A percentile compares a stretch with the other conserved stretches of the same genome.
phyloP scores from a whole-genome alignment of 1,140 invertebrate species.

The Akabosia matsudoensis region DNA sequence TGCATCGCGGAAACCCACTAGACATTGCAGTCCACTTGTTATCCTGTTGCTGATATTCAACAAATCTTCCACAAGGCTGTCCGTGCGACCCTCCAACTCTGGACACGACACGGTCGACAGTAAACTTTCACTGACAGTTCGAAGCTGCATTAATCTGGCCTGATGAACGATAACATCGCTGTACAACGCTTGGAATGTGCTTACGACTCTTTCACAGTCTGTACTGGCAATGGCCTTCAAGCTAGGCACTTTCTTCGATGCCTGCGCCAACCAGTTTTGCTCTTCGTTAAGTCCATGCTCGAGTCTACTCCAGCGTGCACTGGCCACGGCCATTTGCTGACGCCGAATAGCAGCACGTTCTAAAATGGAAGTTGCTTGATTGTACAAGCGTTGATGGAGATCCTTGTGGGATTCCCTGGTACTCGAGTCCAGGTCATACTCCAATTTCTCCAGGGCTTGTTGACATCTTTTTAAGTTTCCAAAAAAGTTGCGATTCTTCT shows the following conservation, averaged over 20 bases:
- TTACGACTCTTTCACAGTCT: constrained; percentile 78
- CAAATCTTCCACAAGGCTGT: constrained; percentile 65
- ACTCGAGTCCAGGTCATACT: constrained; percentile 74
- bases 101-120: constrained; percentile 69
- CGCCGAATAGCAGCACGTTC: constrained; percentile 65
- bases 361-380: constrained; percentile 67
- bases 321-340: constrained; percentile 75
- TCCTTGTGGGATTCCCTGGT: constrained; percentile 68
- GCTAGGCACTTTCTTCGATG: constrained; percentile 74
- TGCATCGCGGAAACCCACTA: constrained; percentile 69
- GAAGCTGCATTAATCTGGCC: constrained; percentile 66
- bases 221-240: constrained; percentile 70
- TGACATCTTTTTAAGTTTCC: constrained; percentile 79
- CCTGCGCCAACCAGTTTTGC: constrained; percentile 72
- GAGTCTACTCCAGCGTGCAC: constrained; percentile 70
- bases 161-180: constrained; percentile 73
- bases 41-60: constrained; percentile 69
- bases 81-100: constrained; percentile 66
- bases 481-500: constrained; percentile 83
- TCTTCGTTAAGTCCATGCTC: constrained; percentile 78
- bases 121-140: constrained; percentile 68
- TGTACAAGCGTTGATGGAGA: constrained; percentile 71
- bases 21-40: constrained; percentile 63
- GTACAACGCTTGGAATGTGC: constrained; percentile 70
- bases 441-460: constrained; percentile 73